Percentiles rank a stretch among this genome's conserved stretches.
These are phyloP conservation scores for Mormyrus proboscirostris DNA, from an alignment of 2,797 vertebrate species.

Conservation along the genomic window DNA sequence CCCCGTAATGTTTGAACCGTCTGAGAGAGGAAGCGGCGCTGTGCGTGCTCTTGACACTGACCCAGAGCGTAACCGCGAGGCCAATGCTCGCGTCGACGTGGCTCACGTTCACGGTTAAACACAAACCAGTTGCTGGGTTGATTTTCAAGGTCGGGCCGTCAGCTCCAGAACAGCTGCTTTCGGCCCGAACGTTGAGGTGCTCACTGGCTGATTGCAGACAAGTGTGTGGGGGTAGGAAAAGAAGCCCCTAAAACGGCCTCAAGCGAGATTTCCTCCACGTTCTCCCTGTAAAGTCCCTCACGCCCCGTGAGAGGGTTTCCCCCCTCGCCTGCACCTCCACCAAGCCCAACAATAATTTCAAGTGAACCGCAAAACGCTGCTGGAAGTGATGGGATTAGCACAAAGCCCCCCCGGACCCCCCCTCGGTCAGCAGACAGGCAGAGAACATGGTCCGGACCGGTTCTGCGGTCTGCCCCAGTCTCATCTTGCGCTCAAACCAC, in stretches of 20 bases:
- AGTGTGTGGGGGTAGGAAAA: slow-evolving; percentile 36
- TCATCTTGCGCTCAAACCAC: not conserved
- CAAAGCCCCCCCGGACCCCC: slow-evolving; percentile 26
- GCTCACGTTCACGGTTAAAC: not conserved
- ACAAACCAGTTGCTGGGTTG: not conserved
- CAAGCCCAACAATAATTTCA: slow-evolving; percentile 14
- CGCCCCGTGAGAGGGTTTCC: slow-evolving; percentile 42
- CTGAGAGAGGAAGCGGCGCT: not conserved
- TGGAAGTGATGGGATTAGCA: slow-evolving; percentile 45
- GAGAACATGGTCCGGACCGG: not conserved
- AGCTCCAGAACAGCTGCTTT: not conserved
- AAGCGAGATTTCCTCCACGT: slow-evolving; percentile 48
- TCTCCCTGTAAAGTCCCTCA: slow-evolving; percentile 43
- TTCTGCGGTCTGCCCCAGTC: not conserved
- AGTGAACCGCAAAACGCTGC: slow-evolving; percentile 28
- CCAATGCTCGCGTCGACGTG: not conserved
- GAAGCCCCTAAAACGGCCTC: slow-evolving; percentile 19
- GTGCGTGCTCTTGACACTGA: not conserved
- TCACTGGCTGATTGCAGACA: slow-evolving; percentile 41
- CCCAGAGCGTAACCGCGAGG: not conserved
- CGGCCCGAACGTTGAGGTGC: not conserved
- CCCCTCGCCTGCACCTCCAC: slow-evolving; percentile 17
- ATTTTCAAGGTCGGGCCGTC: not conserved
- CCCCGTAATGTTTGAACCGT: not conserved
- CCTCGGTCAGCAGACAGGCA: not conserved